Evolutionary conservation across 2,797 vertebrate genomes (phyloP).

Genomic region (Varecia variegata): DNA sequence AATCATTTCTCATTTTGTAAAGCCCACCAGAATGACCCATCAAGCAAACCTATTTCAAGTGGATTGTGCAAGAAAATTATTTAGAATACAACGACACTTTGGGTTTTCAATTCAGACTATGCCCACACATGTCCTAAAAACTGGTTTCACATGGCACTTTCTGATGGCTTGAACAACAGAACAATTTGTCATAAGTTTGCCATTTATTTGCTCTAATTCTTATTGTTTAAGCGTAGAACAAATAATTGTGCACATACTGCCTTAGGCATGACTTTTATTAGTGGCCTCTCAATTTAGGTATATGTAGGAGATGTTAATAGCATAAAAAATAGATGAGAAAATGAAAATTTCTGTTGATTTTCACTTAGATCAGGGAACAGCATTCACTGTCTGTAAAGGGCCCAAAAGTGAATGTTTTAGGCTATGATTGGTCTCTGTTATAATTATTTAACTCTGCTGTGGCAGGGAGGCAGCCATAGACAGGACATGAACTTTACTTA

Average conservation of each 20-base stretch:
- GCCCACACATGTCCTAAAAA: not conserved
- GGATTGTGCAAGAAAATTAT: not conserved
- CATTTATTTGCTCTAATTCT: not conserved
- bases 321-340: not conserved
- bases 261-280: not conserved
- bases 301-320: not conserved
- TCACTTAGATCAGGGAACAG: not conserved
- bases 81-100: not conserved
- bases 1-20: slow-evolving; percentile 30
- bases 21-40: not conserved
- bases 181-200: not conserved
- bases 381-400: not conserved
- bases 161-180: not conserved
- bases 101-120: not conserved
- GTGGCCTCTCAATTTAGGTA: not conserved
- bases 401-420: not conserved
- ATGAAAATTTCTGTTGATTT: not conserved
- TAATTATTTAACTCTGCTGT: not conserved
- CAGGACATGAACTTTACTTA: not conserved
- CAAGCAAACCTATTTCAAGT: not conserved
- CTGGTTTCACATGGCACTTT: not conserved
- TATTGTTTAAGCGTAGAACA: not conserved
- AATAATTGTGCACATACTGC: not conserved
- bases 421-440: not conserved
- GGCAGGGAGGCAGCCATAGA: not conserved